Evolutionary conservation across 2,113 vertebrate species (phyloP), one percentile per base, ranked within the genome.

Genomic region (Fulica atra): DNA sequence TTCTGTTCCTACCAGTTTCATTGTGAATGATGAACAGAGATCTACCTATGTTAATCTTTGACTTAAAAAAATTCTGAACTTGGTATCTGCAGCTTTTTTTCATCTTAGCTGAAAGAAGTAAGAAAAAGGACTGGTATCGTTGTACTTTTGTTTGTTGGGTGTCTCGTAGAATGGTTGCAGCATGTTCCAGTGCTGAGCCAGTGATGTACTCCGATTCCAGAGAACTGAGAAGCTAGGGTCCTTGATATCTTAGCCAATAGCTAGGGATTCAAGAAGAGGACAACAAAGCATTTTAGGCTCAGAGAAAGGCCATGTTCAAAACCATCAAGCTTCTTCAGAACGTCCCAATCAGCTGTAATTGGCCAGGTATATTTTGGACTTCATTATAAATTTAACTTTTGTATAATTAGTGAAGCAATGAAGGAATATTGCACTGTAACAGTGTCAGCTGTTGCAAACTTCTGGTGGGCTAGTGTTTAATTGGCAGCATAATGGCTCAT

Each of bases 401-500:
- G 38, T 97, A 50, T 97, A 95, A 98, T 98, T 97, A 97, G 94
- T 68, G 72, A 95, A 90, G 92, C 95, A 92, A 80, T 93, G 87
- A 96, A 97, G 94, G 96, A 94, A 91, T 82, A 96, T 59, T 87
- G 36, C 50, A 23, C 15, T 51, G 53, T 82, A 88, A 83, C 59
- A 83, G n/a, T 86, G 14, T 97, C 93, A 92, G 91, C 95, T 97
- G 87, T 92, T 95, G 57, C 11, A 46, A 89, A 57, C 92, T 97
- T 92, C 94, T 91, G 97, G 87, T 95, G 70, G 85, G 89, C 93
- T 93, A 83, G 86, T 97, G 84, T 97, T 96, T 98, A 97, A 98
- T 98, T 98, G 97, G 95, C 88, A 93, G 90, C 92, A 93, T 97
- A 97, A 98, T 97, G 93, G 92, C 78, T 97, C 76, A 93, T 98